Evolutionary conservation across 2,797 vertebrate genomes (phyloP).

Genomic region (Remorina albescens): DNA sequence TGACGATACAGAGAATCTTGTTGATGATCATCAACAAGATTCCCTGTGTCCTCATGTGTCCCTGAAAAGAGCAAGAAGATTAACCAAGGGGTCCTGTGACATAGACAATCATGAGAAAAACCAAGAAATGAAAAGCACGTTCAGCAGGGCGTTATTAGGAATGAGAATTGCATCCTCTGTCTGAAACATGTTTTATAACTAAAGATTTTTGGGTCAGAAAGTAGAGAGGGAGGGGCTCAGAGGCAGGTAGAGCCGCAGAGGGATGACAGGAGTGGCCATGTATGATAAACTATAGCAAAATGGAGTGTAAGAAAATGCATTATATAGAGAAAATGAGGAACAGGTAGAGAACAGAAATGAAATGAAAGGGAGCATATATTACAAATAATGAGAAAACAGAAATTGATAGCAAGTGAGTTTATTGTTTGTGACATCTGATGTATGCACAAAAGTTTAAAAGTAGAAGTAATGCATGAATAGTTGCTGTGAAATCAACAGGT

Average conservation of each 20-base stretch:
- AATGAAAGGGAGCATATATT: background rate
- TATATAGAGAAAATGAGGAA: conserved; percentile 12
- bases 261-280: background rate
- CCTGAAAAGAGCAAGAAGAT: background rate
- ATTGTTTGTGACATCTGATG: conserved; percentile 10
- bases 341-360: conserved; percentile 1
- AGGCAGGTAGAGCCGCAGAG: background rate
- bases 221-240: background rate
- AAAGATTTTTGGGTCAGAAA: background rate
- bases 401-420: background rate
- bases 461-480: background rate
- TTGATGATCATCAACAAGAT: conserved; percentile 6
- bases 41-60: background rate
- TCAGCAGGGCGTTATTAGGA: background rate
- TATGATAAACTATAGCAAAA: background rate
- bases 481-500: conserved; percentile 7
- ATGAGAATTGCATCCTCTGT: conserved; percentile 2
- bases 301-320: conserved; percentile 24
- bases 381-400: background rate
- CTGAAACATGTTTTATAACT: conserved; percentile 25
- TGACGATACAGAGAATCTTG: conserved; percentile 6
- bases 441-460: conserved; percentile 13
- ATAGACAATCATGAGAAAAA: conserved; percentile 36
- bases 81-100: background rate
- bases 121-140: conserved; percentile 13